Evolutionary conservation across 2,113 vertebrate species (phyloP).

Genomic region (Hemiprocne comata): DNA sequence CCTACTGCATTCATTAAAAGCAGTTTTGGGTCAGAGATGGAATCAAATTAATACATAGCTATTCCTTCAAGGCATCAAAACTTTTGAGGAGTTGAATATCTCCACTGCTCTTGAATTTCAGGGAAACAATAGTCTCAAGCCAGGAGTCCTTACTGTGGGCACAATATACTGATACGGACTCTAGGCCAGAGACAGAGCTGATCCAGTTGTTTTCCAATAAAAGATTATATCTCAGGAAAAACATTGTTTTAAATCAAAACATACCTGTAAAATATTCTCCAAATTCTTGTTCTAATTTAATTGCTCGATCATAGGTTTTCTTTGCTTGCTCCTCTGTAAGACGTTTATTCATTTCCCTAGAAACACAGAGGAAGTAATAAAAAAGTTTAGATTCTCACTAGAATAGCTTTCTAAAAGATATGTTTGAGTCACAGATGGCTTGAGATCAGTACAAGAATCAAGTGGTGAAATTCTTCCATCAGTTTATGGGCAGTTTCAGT

Average conservation of each 20-base stretch:
- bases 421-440: not conserved
- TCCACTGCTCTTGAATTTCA: not conserved
- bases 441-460: not conserved
- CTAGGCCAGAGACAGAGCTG: not conserved
- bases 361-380: slow-evolving; percentile 2
- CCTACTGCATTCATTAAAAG: not conserved
- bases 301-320: slow-evolving; percentile 92
- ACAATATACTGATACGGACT: not conserved
- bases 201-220: not conserved
- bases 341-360: slow-evolving; percentile 97
- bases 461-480: not conserved
- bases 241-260: not conserved
- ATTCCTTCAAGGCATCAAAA: not conserved
- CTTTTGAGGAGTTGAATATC: not conserved
- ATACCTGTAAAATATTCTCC: slow-evolving; percentile 98
- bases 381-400: not conserved
- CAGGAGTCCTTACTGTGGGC: not conserved
- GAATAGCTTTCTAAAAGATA: not conserved
- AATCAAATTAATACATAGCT: not conserved
- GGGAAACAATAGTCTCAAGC: not conserved
- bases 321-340: slow-evolving; percentile 96
- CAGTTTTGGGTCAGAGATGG: not conserved
- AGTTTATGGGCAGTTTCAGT: not conserved
- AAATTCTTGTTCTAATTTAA: slow-evolving; percentile 98
- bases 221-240: not conserved